phyloP scores from a whole-genome alignment of 2,113 vertebrate genomes.

The Lota lota region DNA sequence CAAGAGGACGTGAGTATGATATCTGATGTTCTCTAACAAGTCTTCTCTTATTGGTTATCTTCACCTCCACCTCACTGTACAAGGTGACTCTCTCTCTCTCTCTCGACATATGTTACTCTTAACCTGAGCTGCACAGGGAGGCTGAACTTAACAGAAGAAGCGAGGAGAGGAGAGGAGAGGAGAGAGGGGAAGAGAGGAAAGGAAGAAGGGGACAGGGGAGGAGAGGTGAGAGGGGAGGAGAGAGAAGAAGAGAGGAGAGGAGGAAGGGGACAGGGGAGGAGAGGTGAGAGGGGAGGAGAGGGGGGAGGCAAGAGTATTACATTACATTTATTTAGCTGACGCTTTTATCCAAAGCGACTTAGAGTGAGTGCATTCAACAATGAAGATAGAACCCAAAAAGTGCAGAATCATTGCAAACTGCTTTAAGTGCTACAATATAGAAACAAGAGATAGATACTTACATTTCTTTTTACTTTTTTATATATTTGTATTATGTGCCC shows the following conservation, averaged over 20 bases:
- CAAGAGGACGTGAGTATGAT: too few species aligned
- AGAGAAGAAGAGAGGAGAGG: neutral
- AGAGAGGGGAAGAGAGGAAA: slow-evolving; percentile 8
- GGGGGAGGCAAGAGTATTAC: neutral
- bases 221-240: neutral
- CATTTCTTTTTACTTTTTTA: too few species aligned
- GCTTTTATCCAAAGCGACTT: too few species aligned
- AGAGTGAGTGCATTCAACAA: too few species aligned
- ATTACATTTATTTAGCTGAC: too few species aligned
- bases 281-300: neutral
- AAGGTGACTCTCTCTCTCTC: neutral
- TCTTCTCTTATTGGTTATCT: neutral
- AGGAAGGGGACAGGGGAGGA: neutral
- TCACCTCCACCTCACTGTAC: neutral
- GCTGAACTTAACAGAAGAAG: neutral
- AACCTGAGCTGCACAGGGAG: slow-evolving; percentile 29
- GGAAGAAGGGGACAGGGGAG: neutral
- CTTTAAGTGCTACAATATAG: too few species aligned
- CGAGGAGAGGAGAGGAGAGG: slow-evolving; percentile 27
- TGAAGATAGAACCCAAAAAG: too few species aligned
- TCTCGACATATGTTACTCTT: slow-evolving; percentile 48
- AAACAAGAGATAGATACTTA: too few species aligned
- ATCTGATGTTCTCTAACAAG: too few species aligned
- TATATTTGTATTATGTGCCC: too few species aligned
- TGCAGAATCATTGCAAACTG: too few species aligned